A percentile compares a stretch with the other conserved stretches of the same genome.
Evolutionary conservation across 1,140 invertebrate genomes (phyloP).

Genomic region (Galleria mellonella): DNA sequence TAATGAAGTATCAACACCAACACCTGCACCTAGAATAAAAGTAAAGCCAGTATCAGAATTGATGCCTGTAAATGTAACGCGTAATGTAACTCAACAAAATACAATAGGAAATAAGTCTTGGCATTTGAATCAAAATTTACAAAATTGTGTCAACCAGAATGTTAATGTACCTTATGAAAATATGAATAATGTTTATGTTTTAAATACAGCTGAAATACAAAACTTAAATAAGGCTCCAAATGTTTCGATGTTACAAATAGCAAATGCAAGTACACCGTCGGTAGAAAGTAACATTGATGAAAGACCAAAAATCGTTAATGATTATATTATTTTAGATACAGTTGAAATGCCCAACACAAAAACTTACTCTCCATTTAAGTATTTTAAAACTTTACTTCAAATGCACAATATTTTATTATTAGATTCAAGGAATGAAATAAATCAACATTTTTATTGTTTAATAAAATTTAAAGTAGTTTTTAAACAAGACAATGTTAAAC

Average conservation of each 20-base stretch:
- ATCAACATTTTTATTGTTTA: conserved; percentile 20
- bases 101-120: background rate
- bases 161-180: background rate
- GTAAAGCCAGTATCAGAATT: conserved; percentile 49
- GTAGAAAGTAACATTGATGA: background rate
- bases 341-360: conserved; percentile 44
- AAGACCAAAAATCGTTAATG: conserved; percentile 4
- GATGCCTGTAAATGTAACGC: conserved; percentile 27
- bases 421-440: conserved; percentile 11
- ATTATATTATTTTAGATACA: conserved; percentile 36
- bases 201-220: background rate
- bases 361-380: conserved; percentile 42
- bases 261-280: background rate
- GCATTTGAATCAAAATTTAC: background rate
- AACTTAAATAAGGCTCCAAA: background rate
- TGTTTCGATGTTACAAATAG: background rate
- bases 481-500: conserved; percentile 27
- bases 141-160: background rate
- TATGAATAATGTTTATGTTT: background rate
- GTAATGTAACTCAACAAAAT: background rate
- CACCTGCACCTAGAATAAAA: conserved; percentile 42
- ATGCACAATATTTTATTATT: conserved; percentile 39
- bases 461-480: conserved; percentile 52
- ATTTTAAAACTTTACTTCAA: conserved; percentile 41
- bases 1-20: background rate